phyloP scores from a whole-genome alignment of 2,888 invertebrate species.

The Exephanes ischioxanthus region DNA sequence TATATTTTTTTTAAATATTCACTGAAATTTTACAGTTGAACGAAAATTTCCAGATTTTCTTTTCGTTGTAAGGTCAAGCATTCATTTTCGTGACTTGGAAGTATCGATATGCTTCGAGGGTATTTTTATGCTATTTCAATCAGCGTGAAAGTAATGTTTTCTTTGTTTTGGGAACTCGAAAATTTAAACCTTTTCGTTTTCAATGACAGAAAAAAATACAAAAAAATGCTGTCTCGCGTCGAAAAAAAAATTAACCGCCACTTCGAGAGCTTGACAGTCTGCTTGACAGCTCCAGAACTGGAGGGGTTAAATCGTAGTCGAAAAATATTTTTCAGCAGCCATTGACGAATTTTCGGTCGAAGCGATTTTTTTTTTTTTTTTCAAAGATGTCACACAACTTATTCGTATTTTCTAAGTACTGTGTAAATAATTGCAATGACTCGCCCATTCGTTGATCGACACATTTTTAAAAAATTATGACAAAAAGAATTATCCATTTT shows the following conservation, averaged over 20 bases:
- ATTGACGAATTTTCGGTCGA: background rate
- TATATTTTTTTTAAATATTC: background rate
- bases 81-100: no score
- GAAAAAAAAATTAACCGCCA: no score
- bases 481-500: slow-evolving; percentile 12
- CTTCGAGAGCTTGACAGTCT: no score
- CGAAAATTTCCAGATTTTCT: background rate
- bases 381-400: background rate
- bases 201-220: background rate
- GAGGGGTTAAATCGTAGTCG: background rate
- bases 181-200: background rate
- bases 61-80: no score
- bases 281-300: background rate
- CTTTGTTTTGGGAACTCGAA: background rate
- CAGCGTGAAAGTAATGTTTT: no score
- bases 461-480: no score
- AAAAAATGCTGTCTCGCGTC: background rate
- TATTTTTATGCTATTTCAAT: no score
- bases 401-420: background rate
- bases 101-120: no score
- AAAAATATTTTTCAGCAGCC: background rate
- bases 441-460: background rate
- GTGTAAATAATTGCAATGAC: no score
- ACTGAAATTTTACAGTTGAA: background rate
- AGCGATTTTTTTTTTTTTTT: background rate